Evolutionary conservation across 2,113 vertebrate genomes (phyloP), one percentile per base, ranked within the genome.

Genomic region (Meleagris gallopavo): DNA sequence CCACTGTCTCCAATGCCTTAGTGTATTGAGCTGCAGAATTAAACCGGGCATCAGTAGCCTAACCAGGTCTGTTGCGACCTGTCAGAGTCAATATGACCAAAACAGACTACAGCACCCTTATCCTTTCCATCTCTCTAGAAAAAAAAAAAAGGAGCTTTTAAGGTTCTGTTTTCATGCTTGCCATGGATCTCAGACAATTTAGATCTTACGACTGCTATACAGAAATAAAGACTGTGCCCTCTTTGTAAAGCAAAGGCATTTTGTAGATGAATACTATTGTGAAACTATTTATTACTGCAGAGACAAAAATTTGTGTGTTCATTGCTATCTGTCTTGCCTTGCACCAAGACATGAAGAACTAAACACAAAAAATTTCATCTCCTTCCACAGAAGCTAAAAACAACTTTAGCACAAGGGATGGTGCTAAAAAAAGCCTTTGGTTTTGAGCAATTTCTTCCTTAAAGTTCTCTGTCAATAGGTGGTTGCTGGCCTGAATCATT

Each of bases 391-490:
- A 92, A 87, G 64, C 62, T 36, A 11, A 57, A 92, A 89, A 60
- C 24, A 76, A 76, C 19, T 55, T 85, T n/a, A n/a, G n/a, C 25
- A 70, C 30, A 58, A 41, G 9, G 7, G 15, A 32, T 55, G 82
- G 41, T 46, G 61, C 24, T 38, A 55, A 67, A 54, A 54, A 54
- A 25, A n/a, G 15, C 54, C 69, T 27, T 93, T 4, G 1, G 46
- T 57, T 92, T 36, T 72, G 52, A 85, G 40, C 30, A 85, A 82
- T 76, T 85, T 91, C 48, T 85, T 79, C 34, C 45, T 48, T 46
- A 38, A 9, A 12, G 29, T 89, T 85, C 55, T 86, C 67, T 58
- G 57, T 34, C 17, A 83, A 30, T 0, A 3, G 10, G 20, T 36
- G 38, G 57, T 13, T 82, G 38, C 43, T 78, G 29, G 30, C 64